phyloP scores from a whole-genome alignment of 2,113 vertebrate species.

The Grus americana region DNA sequence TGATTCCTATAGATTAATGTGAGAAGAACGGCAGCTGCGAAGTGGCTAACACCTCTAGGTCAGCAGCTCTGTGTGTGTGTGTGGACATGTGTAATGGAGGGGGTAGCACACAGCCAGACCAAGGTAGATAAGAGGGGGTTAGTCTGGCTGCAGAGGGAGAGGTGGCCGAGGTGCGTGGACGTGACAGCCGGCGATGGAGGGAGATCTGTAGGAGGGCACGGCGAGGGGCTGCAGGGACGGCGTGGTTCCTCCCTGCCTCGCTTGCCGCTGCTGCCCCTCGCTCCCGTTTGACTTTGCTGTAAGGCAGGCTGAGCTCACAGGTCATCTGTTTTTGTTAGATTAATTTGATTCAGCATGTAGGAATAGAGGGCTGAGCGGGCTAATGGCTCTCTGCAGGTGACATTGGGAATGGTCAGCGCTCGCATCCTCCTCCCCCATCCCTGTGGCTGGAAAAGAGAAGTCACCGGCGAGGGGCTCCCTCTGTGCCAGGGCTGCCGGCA shows the following conservation, averaged over 20 bases:
- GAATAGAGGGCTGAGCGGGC: constrained; percentile 61
- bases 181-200: neutral
- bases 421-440: neutral
- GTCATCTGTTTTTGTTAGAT: constrained; percentile 77
- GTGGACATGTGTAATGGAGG: neutral
- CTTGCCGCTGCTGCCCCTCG: neutral
- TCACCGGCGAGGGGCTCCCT: neutral
- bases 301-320: constrained; percentile 73
- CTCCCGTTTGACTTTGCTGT: constrained; percentile 75
- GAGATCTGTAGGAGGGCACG: neutral
- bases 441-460: neutral
- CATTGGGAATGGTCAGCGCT: constrained; percentile 54
- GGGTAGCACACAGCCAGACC: neutral
- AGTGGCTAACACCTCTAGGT: constrained; percentile 79
- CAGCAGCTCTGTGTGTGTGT: constrained; percentile 61
- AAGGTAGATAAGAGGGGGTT: neutral
- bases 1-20: constrained; percentile 87
- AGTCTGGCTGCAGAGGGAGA: neutral
- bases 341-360: constrained; percentile 75
- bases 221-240: neutral
- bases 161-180: neutral
- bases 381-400: constrained; percentile 72
- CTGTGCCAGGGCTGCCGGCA: neutral
- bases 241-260: neutral
- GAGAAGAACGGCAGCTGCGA: constrained; percentile 82